A percentile compares a stretch with the other conserved stretches of the same genome.
Conservation (phyloP, 2,113 vertebrate genomes). For the Lasiurus cinereus region DNA sequence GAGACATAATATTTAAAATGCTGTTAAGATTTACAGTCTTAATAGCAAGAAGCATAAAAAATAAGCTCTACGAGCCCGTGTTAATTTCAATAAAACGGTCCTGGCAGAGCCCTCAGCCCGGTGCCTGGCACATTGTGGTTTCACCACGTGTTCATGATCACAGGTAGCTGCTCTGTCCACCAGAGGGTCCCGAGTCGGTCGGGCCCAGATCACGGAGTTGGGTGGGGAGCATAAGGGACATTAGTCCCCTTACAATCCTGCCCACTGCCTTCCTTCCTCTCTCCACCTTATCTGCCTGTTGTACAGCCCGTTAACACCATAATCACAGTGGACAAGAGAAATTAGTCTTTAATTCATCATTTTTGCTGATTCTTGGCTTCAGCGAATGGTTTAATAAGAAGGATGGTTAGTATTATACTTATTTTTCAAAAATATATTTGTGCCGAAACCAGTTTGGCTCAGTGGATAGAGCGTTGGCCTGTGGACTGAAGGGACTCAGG, state of each 20-base stretch:
- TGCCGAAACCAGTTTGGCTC: no score
- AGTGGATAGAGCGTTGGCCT: no score
- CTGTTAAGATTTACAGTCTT: conserved; percentile 63
- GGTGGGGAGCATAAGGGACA: not conserved
- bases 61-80: not conserved
- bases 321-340: not conserved
- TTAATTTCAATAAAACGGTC: not conserved
- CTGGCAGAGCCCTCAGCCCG: not conserved
- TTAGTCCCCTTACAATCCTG: not conserved
- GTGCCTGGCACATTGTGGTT: no score
- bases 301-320: not conserved
- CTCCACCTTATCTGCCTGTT: not conserved
- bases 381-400: not conserved
- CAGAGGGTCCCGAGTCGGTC: not conserved
- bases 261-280: not conserved
- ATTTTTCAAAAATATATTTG: not conserved
- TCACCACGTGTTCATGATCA: rapidly evolving
- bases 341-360: not conserved
- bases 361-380: not conserved
- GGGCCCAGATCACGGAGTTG: rapidly evolving
- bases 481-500: no score
- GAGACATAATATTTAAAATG: conserved; percentile 65
- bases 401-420: not conserved
- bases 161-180: rapidly evolving
- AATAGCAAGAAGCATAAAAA: conserved; percentile 22